Evolutionary conservation across 2,888 invertebrate genomes (phyloP).

Genomic region (Tinea semifulvella): DNA sequence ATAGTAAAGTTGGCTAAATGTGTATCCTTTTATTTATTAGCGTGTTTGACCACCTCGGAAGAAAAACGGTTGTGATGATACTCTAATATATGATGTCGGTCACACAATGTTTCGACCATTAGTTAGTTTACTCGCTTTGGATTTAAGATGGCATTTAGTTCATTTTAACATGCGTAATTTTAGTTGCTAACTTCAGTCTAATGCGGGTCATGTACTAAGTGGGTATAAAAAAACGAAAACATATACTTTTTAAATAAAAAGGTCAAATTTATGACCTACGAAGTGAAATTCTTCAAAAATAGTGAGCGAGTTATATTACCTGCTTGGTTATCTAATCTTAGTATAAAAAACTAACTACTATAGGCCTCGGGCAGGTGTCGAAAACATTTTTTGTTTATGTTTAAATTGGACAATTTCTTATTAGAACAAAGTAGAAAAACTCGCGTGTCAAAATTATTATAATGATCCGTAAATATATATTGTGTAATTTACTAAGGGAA

Average conservation of each 20-base stretch:
- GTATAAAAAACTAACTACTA: constrained; percentile 3
- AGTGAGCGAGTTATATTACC: constrained; percentile 17
- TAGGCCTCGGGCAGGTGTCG: constrained; percentile 8
- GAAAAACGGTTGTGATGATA: too few relatives aligned
- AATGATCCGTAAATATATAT: background rate
- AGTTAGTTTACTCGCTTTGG: too few relatives aligned
- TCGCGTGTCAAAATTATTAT: constrained; percentile 3
- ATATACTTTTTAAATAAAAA: background rate
- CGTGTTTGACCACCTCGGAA: too few relatives aligned
- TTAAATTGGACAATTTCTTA: constrained; percentile 1
- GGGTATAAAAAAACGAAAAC: background rate
- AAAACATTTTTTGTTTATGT: constrained; percentile 3
- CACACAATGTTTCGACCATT: too few relatives aligned
- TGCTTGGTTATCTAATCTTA: constrained; percentile 11
- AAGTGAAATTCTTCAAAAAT: constrained; percentile 16
- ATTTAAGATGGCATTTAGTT: background rate
- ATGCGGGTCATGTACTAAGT: background rate
- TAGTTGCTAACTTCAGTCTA: background rate
- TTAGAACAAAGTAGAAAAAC: background rate
- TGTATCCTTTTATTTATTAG: too few relatives aligned
- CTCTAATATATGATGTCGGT: too few relatives aligned
- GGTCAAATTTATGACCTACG: background rate
- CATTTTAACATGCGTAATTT: background rate
- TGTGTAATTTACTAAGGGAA: too few relatives aligned
- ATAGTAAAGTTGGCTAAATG: too few relatives aligned